A percentile compares a stretch with the other conserved stretches of the same genome.
Evolutionary conservation across 1,140 invertebrate genomes (phyloP).

Genomic region (Drosophila jambulina): DNA sequence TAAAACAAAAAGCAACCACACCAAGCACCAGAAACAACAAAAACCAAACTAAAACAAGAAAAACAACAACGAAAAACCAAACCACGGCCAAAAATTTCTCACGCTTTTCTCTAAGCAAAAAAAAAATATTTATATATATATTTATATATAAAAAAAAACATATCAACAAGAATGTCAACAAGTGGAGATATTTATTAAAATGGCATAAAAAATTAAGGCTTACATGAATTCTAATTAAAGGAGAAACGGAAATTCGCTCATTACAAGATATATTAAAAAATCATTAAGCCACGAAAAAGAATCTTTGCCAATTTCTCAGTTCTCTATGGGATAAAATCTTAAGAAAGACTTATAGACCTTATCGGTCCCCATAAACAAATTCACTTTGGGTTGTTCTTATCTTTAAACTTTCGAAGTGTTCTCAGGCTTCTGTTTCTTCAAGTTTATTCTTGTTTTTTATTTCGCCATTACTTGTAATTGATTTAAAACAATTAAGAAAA

Average conservation of each 20-base stretch:
- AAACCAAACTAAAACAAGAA: conserved; percentile 62
- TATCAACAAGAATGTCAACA: conserved; percentile 31
- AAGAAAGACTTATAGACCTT: conserved; percentile 1
- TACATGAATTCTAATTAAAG: neutral
- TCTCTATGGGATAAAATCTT: neutral
- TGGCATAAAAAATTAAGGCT: neutral
- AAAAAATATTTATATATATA: conserved; percentile 25
- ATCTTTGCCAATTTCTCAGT: neutral
- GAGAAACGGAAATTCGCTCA: neutral
- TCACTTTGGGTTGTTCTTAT: conserved; percentile 12
- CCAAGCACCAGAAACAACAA: conserved; percentile 28
- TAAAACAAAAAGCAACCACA: conserved; percentile 50
- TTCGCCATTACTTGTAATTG: conserved; percentile 18
- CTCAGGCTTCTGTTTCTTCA: conserved; percentile 23
- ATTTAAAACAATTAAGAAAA: neutral
- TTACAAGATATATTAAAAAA: neutral
- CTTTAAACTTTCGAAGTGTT: conserved; percentile 9
- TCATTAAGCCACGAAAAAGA: too few species aligned
- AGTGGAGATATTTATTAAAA: conserved; percentile 27
- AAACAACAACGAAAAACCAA: conserved; percentile 61
- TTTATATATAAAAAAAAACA: conserved; percentile 16
- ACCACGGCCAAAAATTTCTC: conserved; percentile 80
- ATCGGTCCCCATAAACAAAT: conserved; percentile 7
- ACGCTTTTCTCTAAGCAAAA: conserved; percentile 70
- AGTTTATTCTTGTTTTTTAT: conserved; percentile 21